A percentile compares a stretch with the other conserved stretches of the same genome.
phyloP scores from a whole-genome alignment of 2,113 vertebrate genomes.

The Carollia perspicillata region DNA sequence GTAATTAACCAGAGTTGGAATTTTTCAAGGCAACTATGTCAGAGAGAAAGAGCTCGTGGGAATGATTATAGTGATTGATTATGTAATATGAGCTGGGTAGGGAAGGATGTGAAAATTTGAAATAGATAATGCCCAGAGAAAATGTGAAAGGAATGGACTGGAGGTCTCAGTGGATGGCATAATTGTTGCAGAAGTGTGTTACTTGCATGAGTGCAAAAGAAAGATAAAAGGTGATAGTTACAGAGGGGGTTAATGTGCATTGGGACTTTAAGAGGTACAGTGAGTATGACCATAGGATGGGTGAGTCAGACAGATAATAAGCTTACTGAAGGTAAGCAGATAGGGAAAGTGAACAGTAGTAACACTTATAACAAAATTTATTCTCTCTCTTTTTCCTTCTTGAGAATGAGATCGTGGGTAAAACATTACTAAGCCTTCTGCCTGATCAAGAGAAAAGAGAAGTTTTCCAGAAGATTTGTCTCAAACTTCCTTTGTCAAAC shows the following conservation, averaged over 20 bases:
- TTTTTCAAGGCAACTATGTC: not conserved
- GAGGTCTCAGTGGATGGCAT: not conserved
- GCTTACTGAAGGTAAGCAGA: not conserved
- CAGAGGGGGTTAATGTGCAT: not conserved
- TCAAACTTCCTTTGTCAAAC: constrained; percentile 86
- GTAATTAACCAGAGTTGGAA: not conserved
- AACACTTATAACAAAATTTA: constrained; percentile 73
- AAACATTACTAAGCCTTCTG: constrained; percentile 94
- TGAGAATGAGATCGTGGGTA: constrained; percentile 94
- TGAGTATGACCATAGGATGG: not conserved
- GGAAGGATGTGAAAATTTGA: not conserved
- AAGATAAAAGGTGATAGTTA: not conserved
- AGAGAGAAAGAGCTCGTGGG: not conserved
- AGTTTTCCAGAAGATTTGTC: constrained; percentile 90
- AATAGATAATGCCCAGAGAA: not conserved
- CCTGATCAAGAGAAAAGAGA: constrained; percentile 92
- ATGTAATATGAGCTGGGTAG: not conserved
- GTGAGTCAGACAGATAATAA: not conserved
- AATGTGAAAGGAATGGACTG: not conserved
- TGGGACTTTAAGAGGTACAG: not conserved
- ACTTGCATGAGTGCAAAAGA: not conserved
- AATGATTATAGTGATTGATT: not conserved
- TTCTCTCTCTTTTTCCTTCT: not conserved
- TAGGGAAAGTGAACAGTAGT: not conserved
- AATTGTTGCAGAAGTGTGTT: not conserved